Evolutionary conservation across 1,140 invertebrate genomes (phyloP).

Genomic region (Drosophila fuyamai): DNA sequence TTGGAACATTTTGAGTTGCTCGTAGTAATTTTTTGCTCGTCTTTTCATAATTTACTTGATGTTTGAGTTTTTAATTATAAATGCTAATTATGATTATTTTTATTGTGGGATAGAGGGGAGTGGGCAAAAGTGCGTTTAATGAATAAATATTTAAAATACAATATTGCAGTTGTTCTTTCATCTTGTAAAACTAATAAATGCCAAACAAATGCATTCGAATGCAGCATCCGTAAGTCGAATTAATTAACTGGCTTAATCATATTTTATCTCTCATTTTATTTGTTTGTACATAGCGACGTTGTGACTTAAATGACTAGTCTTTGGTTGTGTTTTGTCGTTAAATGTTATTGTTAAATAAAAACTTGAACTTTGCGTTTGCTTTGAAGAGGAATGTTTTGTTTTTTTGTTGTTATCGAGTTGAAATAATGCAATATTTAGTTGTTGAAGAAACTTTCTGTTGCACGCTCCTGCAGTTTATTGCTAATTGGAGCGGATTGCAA

Average conservation of each 20-base stretch:
- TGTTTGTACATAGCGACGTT: constrained; percentile 78
- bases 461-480: constrained; percentile 57
- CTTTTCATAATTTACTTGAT: constrained; percentile 48
- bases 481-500: constrained; percentile 70
- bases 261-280: constrained; percentile 33
- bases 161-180: constrained; percentile 72
- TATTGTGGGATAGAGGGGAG: constrained; percentile 32
- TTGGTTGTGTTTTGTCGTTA: constrained; percentile 61
- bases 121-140: constrained; percentile 57
- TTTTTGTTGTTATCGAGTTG: constrained; percentile 15
- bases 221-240: constrained; percentile 41
- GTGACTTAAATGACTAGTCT: constrained; percentile 79
- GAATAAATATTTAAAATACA: constrained; percentile 83
- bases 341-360: constrained; percentile 51
- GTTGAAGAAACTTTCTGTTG: constrained; percentile 60
- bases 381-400: constrained; percentile 74
- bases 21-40: constrained; percentile 60
- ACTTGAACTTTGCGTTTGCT: constrained; percentile 67
- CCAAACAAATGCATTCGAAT: constrained; percentile 28
- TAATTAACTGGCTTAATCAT: constrained; percentile 55
- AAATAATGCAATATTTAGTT: constrained; percentile 39
- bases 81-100: constrained; percentile 69
- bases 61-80: constrained; percentile 67
- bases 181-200: constrained; percentile 57
- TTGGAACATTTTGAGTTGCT: constrained; percentile 81